A percentile compares a stretch with the other conserved stretches of the same genome.
These are phyloP conservation scores for Zootoca vivipara DNA, from an alignment of 2,113 vertebrate genomes.

Conservation along the genomic window DNA sequence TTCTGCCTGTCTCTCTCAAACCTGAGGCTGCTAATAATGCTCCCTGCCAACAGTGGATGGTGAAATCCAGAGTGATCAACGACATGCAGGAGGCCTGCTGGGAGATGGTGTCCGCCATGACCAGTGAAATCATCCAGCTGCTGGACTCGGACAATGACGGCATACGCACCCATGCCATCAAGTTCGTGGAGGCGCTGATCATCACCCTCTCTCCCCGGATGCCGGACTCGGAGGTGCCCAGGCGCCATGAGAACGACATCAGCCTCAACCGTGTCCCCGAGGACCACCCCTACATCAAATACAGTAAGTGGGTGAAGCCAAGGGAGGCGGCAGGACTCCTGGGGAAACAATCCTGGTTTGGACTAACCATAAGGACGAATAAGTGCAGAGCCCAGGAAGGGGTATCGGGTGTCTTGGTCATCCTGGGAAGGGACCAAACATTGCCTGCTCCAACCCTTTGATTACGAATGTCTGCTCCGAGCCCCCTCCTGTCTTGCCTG, in stretches of 20 bases:
- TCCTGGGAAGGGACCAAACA: too few species aligned
- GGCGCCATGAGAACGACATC: conserved; percentile 88
- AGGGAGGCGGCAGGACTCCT: background rate
- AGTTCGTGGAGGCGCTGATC: conserved; percentile 93
- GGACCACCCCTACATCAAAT: conserved; percentile 90
- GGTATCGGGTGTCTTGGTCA: too few species aligned
- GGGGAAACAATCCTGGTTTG: too few species aligned
- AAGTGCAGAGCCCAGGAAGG: too few species aligned
- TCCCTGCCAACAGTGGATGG: conserved; percentile 82
- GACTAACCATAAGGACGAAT: background rate
- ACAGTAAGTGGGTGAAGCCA: conserved; percentile 73
- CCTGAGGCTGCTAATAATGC: background rate
- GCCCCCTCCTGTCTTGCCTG: too few species aligned
- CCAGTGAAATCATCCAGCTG: conserved; percentile 85
- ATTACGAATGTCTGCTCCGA: too few species aligned
- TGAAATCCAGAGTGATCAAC: conserved; percentile 80
- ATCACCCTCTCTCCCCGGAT: conserved; percentile 87
- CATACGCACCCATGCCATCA: conserved; percentile 93
- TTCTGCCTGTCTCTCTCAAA: background rate
- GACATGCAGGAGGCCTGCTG: conserved; percentile 94
- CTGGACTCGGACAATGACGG: conserved; percentile 95
- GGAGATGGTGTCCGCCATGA: conserved; percentile 93
- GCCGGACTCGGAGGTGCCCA: conserved; percentile 87
- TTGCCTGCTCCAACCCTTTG: too few species aligned
- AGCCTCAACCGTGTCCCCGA: conserved; percentile 89